Evolutionary conservation across 2,113 vertebrate species (phyloP).

Genomic region (Balaenoptera acutorostrata): DNA sequence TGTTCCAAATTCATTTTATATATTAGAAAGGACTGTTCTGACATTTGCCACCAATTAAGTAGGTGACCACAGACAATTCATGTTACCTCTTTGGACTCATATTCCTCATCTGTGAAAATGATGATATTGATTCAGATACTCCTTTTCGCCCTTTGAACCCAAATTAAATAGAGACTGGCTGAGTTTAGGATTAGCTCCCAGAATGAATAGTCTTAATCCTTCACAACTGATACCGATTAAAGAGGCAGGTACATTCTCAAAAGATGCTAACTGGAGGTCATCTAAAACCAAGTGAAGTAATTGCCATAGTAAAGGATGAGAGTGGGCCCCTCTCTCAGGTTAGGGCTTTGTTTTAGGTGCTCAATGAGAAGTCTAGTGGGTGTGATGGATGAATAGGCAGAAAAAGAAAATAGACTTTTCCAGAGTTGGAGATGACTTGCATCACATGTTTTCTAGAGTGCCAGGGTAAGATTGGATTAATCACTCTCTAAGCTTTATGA

Average conservation of each 20-base stretch:
- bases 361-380: neutral
- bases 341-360: neutral
- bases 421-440: neutral
- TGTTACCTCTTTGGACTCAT: constrained; percentile 7
- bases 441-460: constrained; percentile 1
- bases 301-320: neutral
- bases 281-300: constrained; percentile 5
- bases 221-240: neutral
- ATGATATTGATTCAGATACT: constrained; percentile 21
- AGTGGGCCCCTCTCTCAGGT: neutral
- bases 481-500: constrained; percentile 32
- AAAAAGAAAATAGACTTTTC: constrained; percentile 10
- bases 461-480: neutral
- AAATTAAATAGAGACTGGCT: neutral
- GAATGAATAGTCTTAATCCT: neutral
- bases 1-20: constrained; percentile 11
- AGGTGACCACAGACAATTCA: neutral
- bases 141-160: neutral
- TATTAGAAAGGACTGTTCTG: neutral
- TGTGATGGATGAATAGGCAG: neutral
- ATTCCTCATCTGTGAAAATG: neutral
- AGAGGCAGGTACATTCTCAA: neutral
- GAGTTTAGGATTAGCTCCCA: constrained; percentile 5
- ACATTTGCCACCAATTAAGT: constrained; percentile 1
- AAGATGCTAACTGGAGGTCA: neutral